Conservation (phyloP, 2,888 invertebrate species). For the Pammene aurita region DNA sequence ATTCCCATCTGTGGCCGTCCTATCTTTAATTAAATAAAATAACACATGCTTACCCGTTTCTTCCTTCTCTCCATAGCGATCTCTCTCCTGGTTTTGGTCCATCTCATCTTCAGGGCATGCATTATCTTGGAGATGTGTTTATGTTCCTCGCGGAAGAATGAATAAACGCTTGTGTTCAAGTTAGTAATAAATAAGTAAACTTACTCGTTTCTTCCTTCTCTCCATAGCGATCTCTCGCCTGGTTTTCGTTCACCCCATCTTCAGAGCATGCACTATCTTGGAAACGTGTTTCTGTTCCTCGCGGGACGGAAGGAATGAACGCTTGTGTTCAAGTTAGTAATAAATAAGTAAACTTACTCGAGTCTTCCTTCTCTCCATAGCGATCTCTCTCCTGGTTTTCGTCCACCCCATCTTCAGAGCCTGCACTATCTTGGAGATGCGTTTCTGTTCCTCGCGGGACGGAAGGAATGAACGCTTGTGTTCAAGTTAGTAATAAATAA, state of each 20-base stretch:
- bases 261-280: constrained; percentile 95
- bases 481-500: too few species aligned
- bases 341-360: too few species aligned
- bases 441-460: too few species aligned
- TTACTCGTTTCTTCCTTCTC: constrained; percentile 77
- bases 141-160: constrained; percentile 93
- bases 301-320: constrained; percentile 96
- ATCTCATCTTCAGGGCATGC: constrained; percentile 98
- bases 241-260: constrained; percentile 99
- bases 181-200: background rate
- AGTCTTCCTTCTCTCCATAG: too few species aligned
- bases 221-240: constrained; percentile 85
- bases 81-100: constrained; percentile 93
- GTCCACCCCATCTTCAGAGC: too few species aligned
- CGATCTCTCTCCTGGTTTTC: too few species aligned
- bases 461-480: too few species aligned
- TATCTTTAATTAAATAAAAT: too few species aligned
- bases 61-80: constrained; percentile 83
- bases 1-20: too few species aligned
- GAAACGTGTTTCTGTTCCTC: constrained; percentile 91
- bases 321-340: too few species aligned
- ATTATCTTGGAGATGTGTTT: constrained; percentile 93
- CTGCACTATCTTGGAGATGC: too few species aligned
- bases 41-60: too few species aligned
- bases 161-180: constrained; percentile 96